Percentiles rank a stretch among this genome's conserved stretches.
Conservation (phyloP, 2,797 vertebrate genomes). For the Malurus splendens region DNA sequence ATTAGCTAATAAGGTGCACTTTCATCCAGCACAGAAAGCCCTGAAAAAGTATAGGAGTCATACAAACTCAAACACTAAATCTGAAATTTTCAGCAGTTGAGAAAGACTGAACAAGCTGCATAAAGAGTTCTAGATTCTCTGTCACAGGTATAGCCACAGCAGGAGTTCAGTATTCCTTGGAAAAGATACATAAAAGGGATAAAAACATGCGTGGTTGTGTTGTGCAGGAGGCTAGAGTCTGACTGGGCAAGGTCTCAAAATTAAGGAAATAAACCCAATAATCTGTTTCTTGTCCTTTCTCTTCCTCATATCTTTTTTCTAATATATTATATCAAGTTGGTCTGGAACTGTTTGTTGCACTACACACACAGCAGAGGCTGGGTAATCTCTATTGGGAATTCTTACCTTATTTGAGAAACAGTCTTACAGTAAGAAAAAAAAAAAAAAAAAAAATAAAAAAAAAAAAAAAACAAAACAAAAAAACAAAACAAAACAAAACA, state of each 20-base stretch:
- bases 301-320: neutral
- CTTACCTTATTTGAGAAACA: neutral
- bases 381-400: neutral
- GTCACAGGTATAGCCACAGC: accelerated
- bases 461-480: too few species aligned
- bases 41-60: neutral
- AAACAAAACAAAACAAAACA: too few species aligned
- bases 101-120: neutral
- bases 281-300: neutral
- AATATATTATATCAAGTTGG: accelerated
- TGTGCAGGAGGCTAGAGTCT: neutral
- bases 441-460: too few species aligned
- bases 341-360: neutral
- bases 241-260: neutral
- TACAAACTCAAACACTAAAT: neutral
- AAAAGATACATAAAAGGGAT: accelerated
- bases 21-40: neutral
- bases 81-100: neutral
- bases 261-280: neutral
- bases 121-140: neutral
- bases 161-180: accelerated
- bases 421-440: accelerated
- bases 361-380: neutral
- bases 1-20: neutral
- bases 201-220: accelerated